Evolutionary conservation across 2,888 invertebrate genomes (phyloP), one percentile per base, ranked within the genome.

Genomic region (Cerastis rubricosa): DNA sequence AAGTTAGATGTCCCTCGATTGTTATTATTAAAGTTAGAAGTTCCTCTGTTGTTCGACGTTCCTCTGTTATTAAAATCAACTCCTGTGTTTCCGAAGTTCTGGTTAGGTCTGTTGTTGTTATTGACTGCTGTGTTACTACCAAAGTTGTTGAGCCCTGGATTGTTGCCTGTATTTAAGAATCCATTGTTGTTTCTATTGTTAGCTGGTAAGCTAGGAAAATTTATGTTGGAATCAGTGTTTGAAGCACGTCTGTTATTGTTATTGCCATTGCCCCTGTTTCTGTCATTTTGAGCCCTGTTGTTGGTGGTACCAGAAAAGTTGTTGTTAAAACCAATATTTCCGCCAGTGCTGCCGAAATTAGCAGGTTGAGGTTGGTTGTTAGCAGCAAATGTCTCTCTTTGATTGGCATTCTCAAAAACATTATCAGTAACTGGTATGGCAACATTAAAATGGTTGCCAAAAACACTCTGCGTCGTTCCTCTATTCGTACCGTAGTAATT

Each of bases 381-480:
- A 0, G 9, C n/a, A 14, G 45, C 22, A n/a, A 67, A 73, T 5
- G 22, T 68, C 0, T 79, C 69, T 79, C 61, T 49, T 5, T 17
- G 14, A 47, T 79, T 76, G 0, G 57, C 64, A 35, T 64, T 78
- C 25, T 70, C 68, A 14, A 68, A 81, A 0, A 74, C 35, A 51
- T 77, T 86, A 19, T 86, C 83, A 9, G 80, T 81, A 0, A 71
- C 74, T 0, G 82, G 83, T 25, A 71, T 65, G 0, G 43, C 45
- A 0, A 2, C 19, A 45, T 74, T 78, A 17, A 71, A 67, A 51
- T 78, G 78, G 35, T n/a, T 79, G 0, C 11, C 19, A 0, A 75
- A 79, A 40, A 68, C 57, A 47, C 80, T 84, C 1, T 76, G 63
- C 2, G 76, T 80, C 0, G 84, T 84, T 5, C 57, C 35, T 61